Evolutionary conservation across 2,797 vertebrate species (phyloP).

Genomic region (Agapornis canus): DNA sequence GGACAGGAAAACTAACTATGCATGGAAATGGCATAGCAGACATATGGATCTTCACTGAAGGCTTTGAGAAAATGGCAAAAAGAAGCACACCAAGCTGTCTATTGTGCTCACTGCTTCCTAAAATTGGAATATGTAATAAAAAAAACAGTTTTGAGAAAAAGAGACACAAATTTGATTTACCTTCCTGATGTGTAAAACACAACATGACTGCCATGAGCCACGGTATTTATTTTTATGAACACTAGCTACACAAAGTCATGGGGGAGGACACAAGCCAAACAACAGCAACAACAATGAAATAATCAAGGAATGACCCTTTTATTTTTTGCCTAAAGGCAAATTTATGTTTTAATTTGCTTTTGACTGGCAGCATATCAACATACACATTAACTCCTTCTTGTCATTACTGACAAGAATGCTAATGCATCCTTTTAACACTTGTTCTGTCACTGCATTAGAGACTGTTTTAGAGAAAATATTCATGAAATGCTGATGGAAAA

Average conservation of each 20-base stretch:
- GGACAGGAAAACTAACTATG: background rate
- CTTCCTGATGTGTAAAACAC: background rate
- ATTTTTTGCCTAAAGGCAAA: background rate
- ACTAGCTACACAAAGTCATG: background rate
- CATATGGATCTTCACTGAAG: background rate
- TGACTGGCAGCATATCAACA: background rate
- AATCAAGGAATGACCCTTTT: background rate
- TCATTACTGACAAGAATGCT: constrained; percentile 2
- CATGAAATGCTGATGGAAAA: background rate
- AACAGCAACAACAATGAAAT: background rate
- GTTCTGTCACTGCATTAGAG: background rate
- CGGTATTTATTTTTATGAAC: background rate
- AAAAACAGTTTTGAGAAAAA: background rate
- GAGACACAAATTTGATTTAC: background rate
- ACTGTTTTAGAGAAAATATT: background rate
- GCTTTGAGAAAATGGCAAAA: background rate
- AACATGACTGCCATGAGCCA: background rate
- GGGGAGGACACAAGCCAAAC: background rate
- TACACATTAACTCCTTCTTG: constrained; percentile 46
- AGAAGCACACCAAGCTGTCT: background rate
- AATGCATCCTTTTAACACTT: background rate
- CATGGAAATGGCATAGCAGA: background rate
- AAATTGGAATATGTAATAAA: background rate
- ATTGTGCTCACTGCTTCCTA: background rate
- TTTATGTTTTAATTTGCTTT: background rate